These are phyloP conservation scores for Ochotona princeps DNA, from an alignment of 2,113 vertebrate species.

Conservation along the genomic window DNA sequence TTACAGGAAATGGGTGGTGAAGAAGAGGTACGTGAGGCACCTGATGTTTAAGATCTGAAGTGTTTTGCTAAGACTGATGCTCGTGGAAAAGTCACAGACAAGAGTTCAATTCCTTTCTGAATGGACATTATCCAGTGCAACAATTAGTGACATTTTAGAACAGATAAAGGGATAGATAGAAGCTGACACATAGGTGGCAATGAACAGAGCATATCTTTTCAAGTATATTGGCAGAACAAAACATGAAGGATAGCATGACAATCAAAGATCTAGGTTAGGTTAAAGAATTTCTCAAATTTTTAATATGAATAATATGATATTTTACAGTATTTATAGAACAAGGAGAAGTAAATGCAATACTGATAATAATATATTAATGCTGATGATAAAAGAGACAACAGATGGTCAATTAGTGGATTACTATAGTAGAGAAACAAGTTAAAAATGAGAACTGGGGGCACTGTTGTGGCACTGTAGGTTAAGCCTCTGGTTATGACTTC, in stretches of 20 bases:
- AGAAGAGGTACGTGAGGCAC: background rate
- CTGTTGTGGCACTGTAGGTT: too few species aligned
- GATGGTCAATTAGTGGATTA: background rate
- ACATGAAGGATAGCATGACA: constrained; percentile 12
- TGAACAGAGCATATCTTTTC: background rate
- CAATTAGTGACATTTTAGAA: background rate
- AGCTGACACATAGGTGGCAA: background rate
- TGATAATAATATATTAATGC: background rate
- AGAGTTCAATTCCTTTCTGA: background rate
- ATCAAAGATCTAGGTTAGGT: background rate
- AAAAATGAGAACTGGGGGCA: background rate
- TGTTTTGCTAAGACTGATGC: background rate
- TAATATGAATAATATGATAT: background rate
- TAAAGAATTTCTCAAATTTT: background rate
- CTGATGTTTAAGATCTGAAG: background rate
- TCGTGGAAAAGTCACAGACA: background rate
- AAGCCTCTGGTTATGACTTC: too few species aligned
- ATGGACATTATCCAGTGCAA: background rate
- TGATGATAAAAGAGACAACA: background rate
- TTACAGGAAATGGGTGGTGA: background rate
- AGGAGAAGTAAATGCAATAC: background rate
- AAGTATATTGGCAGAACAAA: background rate
- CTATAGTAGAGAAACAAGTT: background rate
- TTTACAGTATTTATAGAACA: background rate
- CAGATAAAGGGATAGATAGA: background rate